phyloP scores from a whole-genome alignment of 2,888 invertebrate genomes.

The Bibio marci region DNA sequence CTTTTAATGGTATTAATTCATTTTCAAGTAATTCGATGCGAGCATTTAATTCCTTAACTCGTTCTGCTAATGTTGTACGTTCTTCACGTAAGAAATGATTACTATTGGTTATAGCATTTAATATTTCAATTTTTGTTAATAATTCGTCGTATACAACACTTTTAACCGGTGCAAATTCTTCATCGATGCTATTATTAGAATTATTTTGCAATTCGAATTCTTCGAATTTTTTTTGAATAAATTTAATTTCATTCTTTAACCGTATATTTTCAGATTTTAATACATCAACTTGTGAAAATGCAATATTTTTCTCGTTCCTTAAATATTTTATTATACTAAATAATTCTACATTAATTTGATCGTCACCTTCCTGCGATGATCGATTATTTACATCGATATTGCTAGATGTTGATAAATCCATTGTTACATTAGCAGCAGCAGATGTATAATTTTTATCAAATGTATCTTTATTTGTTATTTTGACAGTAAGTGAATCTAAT shows the following conservation, averaged over 20 bases:
- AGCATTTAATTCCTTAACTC: constrained; percentile 47
- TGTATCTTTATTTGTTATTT: constrained; percentile 16
- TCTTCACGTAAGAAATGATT: constrained; percentile 79
- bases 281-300: constrained; percentile 70
- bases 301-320: constrained; percentile 80
- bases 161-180: too few relatives aligned
- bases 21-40: constrained; percentile 46
- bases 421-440: constrained; percentile 17
- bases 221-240: constrained; percentile 52
- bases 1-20: constrained; percentile 60
- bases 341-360: constrained; percentile 63
- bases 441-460: constrained; percentile 33
- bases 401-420: constrained; percentile 32
- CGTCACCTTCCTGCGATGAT: constrained; percentile 51
- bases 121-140: constrained; percentile 72
- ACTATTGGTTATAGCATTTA: constrained; percentile 85
- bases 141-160: constrained; percentile 53
- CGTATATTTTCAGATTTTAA: constrained; percentile 67
- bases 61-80: constrained; percentile 46
- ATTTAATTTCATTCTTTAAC: constrained; percentile 55
- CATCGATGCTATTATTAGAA: constrained; percentile 30
- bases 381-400: too few relatives aligned
- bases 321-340: constrained; percentile 75
- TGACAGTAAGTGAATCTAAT: constrained; percentile 41
- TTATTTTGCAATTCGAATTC: constrained; percentile 47